Evolutionary conservation across 2,113 vertebrate species (phyloP).

Genomic region (Gulo gulo): DNA sequence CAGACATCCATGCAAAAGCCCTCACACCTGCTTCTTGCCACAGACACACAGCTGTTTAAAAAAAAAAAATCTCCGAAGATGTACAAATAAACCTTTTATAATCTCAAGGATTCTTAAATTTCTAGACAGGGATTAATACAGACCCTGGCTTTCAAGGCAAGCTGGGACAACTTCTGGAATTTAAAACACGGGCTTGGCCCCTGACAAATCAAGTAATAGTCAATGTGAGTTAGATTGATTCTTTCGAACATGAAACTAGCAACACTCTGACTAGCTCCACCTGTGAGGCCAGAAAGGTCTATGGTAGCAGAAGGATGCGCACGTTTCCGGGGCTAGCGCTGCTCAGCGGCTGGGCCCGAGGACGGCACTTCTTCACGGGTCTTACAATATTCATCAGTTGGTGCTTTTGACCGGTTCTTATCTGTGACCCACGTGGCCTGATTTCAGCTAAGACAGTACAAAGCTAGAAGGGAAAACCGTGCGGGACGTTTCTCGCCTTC

Average conservation of each 20-base stretch:
- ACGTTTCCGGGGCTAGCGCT: not conserved
- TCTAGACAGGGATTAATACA: not conserved
- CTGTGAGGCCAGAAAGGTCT: not conserved
- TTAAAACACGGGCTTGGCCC: not conserved
- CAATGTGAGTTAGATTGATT: not conserved
- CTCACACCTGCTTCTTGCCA: slow-evolving; percentile 37
- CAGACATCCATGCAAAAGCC: not conserved
- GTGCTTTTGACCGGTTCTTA: not conserved
- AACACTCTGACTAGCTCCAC: not conserved
- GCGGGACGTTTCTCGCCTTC: not conserved
- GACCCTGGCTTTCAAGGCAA: slow-evolving; percentile 21
- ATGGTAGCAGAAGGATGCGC: not conserved
- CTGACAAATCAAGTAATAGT: not conserved
- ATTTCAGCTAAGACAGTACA: not conserved
- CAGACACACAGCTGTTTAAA: not conserved
- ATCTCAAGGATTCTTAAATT: slow-evolving; percentile 32
- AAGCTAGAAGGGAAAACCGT: not conserved
- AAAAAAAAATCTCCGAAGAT: not conserved
- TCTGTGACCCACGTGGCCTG: not conserved
- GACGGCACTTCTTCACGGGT: not conserved
- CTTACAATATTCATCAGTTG: not conserved
- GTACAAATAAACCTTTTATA: not conserved
- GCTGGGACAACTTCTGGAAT: slow-evolving; percentile 18
- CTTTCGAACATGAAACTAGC: not conserved
- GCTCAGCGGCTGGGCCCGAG: not conserved